A percentile compares a stretch with the other conserved stretches of the same genome.
Evolutionary conservation across 1,140 invertebrate genomes (phyloP).

Genomic region (Penaeus vannamei): DNA sequence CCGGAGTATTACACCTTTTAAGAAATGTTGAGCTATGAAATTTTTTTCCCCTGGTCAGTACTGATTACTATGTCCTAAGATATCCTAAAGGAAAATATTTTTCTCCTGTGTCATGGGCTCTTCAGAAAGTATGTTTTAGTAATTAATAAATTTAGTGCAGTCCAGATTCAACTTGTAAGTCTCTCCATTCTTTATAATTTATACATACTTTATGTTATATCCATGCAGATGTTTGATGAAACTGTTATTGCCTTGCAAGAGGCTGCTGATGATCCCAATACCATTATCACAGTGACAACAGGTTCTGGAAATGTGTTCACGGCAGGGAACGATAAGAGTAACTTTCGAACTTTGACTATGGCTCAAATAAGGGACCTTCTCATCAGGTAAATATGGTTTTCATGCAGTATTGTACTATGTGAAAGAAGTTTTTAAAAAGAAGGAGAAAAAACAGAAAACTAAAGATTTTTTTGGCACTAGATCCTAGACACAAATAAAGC

Average conservation of each 20-base stretch:
- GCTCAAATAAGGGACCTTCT: conserved; percentile 23
- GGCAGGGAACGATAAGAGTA: conserved; percentile 88
- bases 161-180: neutral
- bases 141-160: no score
- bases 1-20: no score
- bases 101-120: no score
- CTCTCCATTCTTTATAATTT: neutral
- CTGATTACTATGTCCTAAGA: no score
- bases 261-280: conserved; percentile 78
- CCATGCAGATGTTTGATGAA: conserved; percentile 79
- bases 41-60: no score
- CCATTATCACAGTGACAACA: conserved; percentile 80
- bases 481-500: neutral
- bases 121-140: no score
- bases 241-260: conserved; percentile 78
- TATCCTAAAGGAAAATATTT: no score
- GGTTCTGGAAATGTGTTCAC: conserved; percentile 85
- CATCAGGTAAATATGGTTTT: conserved; percentile 1
- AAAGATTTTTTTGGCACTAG: no score
- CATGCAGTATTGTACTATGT: neutral
- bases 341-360: conserved; percentile 70
- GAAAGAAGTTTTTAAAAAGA: neutral
- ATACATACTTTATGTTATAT: neutral
- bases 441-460: neutral
- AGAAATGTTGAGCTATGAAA: no score